Evolutionary conservation across 2,797 vertebrate species (phyloP).

Genomic region (Rhinatrema bivittatum): DNA sequence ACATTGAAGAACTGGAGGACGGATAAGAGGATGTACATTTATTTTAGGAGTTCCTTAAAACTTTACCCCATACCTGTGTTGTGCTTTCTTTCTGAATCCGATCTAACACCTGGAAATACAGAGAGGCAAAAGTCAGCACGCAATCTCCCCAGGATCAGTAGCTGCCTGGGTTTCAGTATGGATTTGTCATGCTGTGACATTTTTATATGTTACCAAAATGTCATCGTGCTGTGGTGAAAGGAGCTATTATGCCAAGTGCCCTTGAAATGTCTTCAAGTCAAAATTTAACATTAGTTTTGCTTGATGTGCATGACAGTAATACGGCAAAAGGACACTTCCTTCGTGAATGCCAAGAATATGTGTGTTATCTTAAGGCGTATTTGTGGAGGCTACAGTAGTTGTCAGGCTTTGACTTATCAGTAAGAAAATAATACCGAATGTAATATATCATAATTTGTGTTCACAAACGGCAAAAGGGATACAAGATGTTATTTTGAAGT

Average conservation of each 20-base stretch:
- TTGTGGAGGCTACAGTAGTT: background rate
- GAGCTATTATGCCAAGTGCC: constrained; percentile 9
- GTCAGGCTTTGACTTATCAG: too few relatives aligned
- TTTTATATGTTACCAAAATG: constrained; percentile 27
- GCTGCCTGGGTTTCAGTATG: constrained; percentile 11
- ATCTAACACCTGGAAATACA: too few relatives aligned
- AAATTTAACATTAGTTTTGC: background rate
- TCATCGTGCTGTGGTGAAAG: constrained; percentile 9
- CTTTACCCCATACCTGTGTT: too few relatives aligned
- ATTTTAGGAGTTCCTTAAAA: too few relatives aligned
- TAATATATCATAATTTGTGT: too few relatives aligned
- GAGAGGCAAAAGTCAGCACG: too few relatives aligned
- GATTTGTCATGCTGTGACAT: constrained; percentile 12
- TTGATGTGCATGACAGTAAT: background rate
- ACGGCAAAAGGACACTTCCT: background rate
- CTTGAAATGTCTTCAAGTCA: constrained; percentile 1
- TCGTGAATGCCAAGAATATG: background rate
- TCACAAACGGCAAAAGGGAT: too few relatives aligned
- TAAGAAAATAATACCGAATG: too few relatives aligned
- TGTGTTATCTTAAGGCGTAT: background rate
- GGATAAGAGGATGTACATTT: too few relatives aligned
- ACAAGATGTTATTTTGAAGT: too few relatives aligned
- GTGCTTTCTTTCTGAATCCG: too few relatives aligned
- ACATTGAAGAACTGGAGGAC: too few relatives aligned
- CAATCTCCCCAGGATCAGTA: constrained; percentile 3